Percentiles rank a stretch among this genome's conserved stretches.
phyloP scores from a whole-genome alignment of 1,140 invertebrate species.

The Drusus annulatus region DNA sequence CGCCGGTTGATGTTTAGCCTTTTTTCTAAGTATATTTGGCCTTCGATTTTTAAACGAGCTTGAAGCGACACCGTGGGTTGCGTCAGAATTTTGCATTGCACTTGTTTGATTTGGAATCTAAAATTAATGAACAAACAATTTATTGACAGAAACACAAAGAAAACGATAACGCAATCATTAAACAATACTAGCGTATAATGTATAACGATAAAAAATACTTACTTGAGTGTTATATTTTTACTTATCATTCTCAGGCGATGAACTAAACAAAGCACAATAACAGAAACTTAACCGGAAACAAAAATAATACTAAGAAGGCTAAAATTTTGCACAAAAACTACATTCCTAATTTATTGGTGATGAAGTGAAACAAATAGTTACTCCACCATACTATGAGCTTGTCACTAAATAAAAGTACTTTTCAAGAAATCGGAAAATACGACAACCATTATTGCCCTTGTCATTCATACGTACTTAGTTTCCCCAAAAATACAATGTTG shows the following conservation, averaged over 20 bases:
- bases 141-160: constrained; percentile 11
- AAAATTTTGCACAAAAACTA: constrained; percentile 25
- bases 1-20: constrained; percentile 13
- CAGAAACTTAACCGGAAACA: constrained; percentile 32
- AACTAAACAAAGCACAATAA: constrained; percentile 44
- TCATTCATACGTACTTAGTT: too few species aligned
- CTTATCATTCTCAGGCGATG: constrained; percentile 51
- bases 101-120: constrained; percentile 44
- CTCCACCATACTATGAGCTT: too few species aligned
- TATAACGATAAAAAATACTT: constrained; percentile 20
- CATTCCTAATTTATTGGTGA: constrained; percentile 31
- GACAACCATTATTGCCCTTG: too few species aligned
- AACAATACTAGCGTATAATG: neutral
- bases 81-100: constrained; percentile 51
- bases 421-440: too few species aligned
- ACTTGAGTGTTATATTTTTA: constrained; percentile 42
- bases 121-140: constrained; percentile 7
- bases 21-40: constrained; percentile 51
- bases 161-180: constrained; percentile 4
- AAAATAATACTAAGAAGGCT: constrained; percentile 28
- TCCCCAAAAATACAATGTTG: too few species aligned
- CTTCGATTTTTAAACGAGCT: constrained; percentile 51
- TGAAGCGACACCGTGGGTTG: constrained; percentile 36
- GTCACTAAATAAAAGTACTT: too few species aligned
- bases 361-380: constrained; percentile 7